Percentiles rank a stretch among this genome's conserved stretches.
phyloP scores from a whole-genome alignment of 2,797 vertebrate genomes.

The Catostomus latipinnis region DNA sequence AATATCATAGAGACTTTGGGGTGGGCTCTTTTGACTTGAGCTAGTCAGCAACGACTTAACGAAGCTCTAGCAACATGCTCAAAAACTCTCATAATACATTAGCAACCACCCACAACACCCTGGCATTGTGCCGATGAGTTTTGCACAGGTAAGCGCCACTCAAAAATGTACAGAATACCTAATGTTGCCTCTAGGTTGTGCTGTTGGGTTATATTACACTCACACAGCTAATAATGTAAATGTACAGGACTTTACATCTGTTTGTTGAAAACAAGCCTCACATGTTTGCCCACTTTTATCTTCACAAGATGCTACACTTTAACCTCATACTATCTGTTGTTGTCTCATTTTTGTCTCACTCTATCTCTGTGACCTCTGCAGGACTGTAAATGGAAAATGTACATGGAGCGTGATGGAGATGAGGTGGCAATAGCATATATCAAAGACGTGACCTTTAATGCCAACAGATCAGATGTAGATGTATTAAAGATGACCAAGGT shows the following conservation, averaged over 20 bases:
- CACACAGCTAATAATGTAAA: neutral
- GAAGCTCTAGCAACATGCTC: neutral
- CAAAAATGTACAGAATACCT: neutral
- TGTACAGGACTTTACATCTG: neutral
- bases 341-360: conserved; percentile 55
- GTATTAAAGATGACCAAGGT: conserved; percentile 95
- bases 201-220: conserved; percentile 76
- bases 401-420: conserved; percentile 97
- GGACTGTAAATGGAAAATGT: conserved; percentile 99
- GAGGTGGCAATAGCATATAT: conserved; percentile 96
- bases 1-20: too few relatives aligned
- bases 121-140: too few relatives aligned
- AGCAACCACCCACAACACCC: too few relatives aligned
- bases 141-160: too few relatives aligned
- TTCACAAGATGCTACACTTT: neutral
- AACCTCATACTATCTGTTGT: conserved; percentile 32
- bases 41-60: too few relatives aligned
- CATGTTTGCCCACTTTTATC: neutral
- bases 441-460: conserved; percentile 94
- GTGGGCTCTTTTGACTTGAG: too few relatives aligned
- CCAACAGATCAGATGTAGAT: conserved; percentile 87
- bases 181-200: conserved; percentile 77
- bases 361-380: conserved; percentile 71
- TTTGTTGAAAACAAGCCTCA: conserved; percentile 9
- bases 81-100: too few relatives aligned